Base-by-base conservation (phyloP, 2,888 invertebrate species). In the Drosophila prostipennis region DNA sequence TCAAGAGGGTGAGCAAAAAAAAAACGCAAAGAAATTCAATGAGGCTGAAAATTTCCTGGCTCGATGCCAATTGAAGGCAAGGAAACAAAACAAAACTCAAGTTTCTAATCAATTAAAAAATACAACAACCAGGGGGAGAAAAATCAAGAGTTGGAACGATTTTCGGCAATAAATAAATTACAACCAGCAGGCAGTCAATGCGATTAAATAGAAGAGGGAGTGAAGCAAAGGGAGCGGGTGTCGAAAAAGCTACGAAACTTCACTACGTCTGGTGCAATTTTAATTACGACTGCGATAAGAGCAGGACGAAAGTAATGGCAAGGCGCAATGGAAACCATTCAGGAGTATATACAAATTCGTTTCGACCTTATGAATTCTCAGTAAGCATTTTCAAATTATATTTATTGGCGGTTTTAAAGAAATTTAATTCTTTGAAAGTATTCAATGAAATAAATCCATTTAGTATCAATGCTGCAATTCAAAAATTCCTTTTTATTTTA, bases 51-150 rank as follows among this genome's bases (percentile, higher is more conserved):
- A 81, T 64, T 65, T 54, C 14, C 59, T 72, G 83, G 81, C 71
- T 14, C 14, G 42, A 10, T 43, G 75, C 82, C 82, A 82, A 72
- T 51, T 19, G 43, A 52, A 51, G 42, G 14, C 49, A 67, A 52
- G 37, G 48, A 67, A 34, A 49, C 36, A 59, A 63, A 71, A 45
- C 72, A 54, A 63, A 74, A 79, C 63, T 52, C 59, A 57, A 69
- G 45, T 70, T 72, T 70, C 77, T 78, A 80, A 82, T 82, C 80
- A 80, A 80, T 80, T 82, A 80, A 80, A 78, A 67, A 55, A 65
- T 34, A 53, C 39, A 58, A 37, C 39, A 53, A 40, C 46, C n/a
- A 4, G 57, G 34, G 59, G 26, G 55, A 49, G 64, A n/a, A 51
- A 77, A 65, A 60, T 78, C 67, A 52, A 29, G 55, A 49, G 55